These are phyloP conservation scores for Napeogenes sylphis DNA, from an alignment of 2,888 invertebrate genomes.

Conservation along the genomic window DNA sequence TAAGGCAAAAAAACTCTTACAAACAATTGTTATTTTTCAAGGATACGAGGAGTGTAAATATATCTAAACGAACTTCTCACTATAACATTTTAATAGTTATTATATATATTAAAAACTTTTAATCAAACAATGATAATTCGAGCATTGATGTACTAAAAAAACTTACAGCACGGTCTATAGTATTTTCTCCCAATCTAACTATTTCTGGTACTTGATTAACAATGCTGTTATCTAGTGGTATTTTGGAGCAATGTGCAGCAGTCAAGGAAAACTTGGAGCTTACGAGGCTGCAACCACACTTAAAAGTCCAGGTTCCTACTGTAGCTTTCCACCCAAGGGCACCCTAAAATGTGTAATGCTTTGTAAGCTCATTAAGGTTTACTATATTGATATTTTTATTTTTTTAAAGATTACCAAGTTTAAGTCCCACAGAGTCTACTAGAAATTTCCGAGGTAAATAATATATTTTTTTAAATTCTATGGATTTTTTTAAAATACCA, in stretches of 20 bases:
- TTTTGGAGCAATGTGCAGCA: conserved; percentile 79
- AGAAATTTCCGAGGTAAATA: too few relatives aligned
- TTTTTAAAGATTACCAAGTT: too few relatives aligned
- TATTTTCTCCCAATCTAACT: conserved; percentile 42
- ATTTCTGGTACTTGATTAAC: conserved; percentile 38
- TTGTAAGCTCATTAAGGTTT: background rate
- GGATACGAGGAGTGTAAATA: too few relatives aligned
- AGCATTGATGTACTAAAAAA: background rate
- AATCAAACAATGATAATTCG: too few relatives aligned
- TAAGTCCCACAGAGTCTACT: too few relatives aligned
- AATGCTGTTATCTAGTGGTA: conserved; percentile 31
- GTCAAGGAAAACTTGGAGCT: conserved; percentile 79
- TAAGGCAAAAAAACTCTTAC: background rate
- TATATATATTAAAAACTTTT: too few relatives aligned
- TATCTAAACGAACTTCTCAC: too few relatives aligned
- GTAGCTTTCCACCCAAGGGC: conserved; percentile 43
- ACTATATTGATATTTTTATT: too few relatives aligned
- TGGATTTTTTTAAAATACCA: too few relatives aligned
- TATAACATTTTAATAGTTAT: too few relatives aligned
- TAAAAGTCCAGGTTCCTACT: conserved; percentile 39
- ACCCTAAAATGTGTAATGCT: conserved; percentile 33
- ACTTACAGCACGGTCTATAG: conserved; percentile 21
- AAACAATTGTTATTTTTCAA: background rate
- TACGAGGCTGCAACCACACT: conserved; percentile 81
- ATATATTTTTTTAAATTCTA: background rate